Evolutionary conservation across 2,113 vertebrate species (phyloP).

Genomic region (Hemiscyllium ocellatum): DNA sequence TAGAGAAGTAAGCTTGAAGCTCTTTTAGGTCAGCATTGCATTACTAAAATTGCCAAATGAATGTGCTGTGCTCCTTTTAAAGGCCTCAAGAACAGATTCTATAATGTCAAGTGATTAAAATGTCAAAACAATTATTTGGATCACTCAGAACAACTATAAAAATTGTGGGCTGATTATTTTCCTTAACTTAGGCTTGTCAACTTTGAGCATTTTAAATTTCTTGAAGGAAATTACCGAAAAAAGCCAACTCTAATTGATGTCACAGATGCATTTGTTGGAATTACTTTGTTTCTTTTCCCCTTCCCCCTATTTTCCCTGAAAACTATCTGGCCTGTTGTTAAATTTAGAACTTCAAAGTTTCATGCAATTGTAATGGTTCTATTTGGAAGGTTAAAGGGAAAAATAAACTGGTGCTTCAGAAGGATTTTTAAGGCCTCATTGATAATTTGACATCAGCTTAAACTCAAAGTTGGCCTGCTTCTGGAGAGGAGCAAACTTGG

Average conservation of each 20-base stretch:
- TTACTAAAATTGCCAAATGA: conserved; percentile 16
- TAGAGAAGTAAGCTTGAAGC: neutral
- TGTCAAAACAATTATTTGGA: conserved; percentile 20
- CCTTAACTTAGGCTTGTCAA: neutral
- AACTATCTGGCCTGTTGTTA: conserved; percentile 18
- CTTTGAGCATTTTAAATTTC: neutral
- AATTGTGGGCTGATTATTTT: conserved; percentile 2
- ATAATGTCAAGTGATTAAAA: conserved; percentile 19
- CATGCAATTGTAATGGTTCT: neutral
- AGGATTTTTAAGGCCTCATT: neutral
- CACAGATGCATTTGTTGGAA: neutral
- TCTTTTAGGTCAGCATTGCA: neutral
- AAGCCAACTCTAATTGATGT: conserved; percentile 17
- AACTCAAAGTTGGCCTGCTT: neutral
- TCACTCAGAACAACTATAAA: neutral
- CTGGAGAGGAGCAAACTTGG: neutral
- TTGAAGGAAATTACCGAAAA: neutral
- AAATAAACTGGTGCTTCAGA: neutral
- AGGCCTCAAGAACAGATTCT: neutral
- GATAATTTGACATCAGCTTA: neutral
- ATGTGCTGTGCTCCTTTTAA: neutral
- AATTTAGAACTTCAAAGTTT: neutral
- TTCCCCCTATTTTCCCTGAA: neutral
- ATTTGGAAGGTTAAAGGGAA: neutral
- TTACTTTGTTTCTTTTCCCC: neutral